These are phyloP conservation scores for Macroramphosus scolopax DNA, from an alignment of 2,797 vertebrate genomes.

Conservation along the genomic window DNA sequence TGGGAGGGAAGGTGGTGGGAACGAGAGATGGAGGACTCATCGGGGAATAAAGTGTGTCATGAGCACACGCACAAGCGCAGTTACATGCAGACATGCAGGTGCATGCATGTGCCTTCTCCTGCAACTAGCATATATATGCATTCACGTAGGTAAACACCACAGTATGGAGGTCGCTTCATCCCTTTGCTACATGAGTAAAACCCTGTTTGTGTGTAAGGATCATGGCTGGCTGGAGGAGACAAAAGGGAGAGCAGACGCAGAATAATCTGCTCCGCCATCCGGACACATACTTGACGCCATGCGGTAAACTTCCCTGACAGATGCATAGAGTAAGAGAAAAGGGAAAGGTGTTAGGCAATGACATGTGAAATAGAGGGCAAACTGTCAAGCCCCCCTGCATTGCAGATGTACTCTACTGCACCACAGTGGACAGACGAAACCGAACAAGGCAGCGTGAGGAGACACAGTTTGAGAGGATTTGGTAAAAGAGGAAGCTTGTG, in stretches of 20 bases:
- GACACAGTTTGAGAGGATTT: conserved; percentile 35
- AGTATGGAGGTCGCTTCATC: conserved; percentile 28
- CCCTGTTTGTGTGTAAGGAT: conserved; percentile 43
- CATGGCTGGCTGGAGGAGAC: conserved; percentile 31
- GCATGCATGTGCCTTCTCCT: not conserved
- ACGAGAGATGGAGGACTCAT: conserved; percentile 55
- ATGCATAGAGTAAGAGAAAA: conserved; percentile 71
- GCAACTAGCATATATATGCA: too few relatives aligned
- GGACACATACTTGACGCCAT: conserved; percentile 58
- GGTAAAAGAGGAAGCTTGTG: conserved; percentile 26
- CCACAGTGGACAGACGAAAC: conserved; percentile 57
- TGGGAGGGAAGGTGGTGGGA: conserved; percentile 44
- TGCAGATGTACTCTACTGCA: conserved; percentile 72
- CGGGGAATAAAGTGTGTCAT: conserved; percentile 53
- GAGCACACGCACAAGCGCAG: conserved; percentile 20
- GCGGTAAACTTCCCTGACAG: conserved; percentile 68
- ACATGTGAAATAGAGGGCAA: conserved; percentile 79
- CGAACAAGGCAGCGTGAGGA: conserved; percentile 46
- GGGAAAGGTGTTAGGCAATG: conserved; percentile 71
- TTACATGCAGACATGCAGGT: not conserved
- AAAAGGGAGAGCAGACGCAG: conserved; percentile 28
- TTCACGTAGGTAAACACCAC: conserved; percentile 3
- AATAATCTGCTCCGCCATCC: conserved; percentile 57
- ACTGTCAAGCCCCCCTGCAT: conserved; percentile 65
- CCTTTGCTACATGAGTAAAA: conserved; percentile 20